A percentile compares a stretch with the other conserved stretches of the same genome.
Evolutionary conservation across 2,113 vertebrate species (phyloP).

Genomic region (Zonotrichia leucophrys): DNA sequence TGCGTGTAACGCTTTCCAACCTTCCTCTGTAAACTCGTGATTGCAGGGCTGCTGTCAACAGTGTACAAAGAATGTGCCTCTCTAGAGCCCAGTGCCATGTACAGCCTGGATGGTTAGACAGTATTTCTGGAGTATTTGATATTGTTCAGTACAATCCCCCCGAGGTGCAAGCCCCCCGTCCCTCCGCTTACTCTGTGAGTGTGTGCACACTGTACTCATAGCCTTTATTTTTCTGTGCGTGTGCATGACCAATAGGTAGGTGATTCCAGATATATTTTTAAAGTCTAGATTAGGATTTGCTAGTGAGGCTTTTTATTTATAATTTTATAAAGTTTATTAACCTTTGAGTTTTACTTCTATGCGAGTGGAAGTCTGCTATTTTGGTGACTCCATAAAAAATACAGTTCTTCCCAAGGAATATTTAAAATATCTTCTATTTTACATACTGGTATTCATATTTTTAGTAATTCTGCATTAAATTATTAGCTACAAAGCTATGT

Average conservation of each 20-base stretch:
- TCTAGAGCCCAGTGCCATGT: conserved; percentile 82
- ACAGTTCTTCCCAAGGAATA: conserved; percentile 67
- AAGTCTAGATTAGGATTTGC: conserved; percentile 60
- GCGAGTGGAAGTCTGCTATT: conserved; percentile 62
- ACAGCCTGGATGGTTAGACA: conserved; percentile 72
- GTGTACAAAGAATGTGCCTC: conserved; percentile 88
- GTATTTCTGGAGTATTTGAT: conserved; percentile 70
- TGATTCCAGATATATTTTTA: conserved; percentile 72
- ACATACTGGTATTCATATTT: conserved; percentile 67
- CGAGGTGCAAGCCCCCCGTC: conserved; percentile 61
- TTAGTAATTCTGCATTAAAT: conserved; percentile 70
- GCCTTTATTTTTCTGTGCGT: conserved; percentile 75
- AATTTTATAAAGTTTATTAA: conserved; percentile 68
- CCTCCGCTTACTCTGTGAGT: conserved; percentile 66
- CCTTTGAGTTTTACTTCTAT: conserved; percentile 65
- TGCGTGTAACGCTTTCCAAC: conserved; percentile 86
- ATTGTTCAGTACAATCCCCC: conserved; percentile 65
- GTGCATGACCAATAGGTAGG: conserved; percentile 83
- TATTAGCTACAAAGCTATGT: conserved; percentile 72
- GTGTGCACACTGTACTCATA: conserved; percentile 70
- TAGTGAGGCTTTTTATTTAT: conserved; percentile 63
- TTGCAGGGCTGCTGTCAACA: conserved; percentile 84
- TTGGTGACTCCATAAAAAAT: conserved; percentile 61
- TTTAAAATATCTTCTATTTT: conserved; percentile 72
- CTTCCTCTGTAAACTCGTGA: conserved; percentile 85